Conservation (phyloP, 2,797 vertebrate genomes). For the Psittacula derbiana region DNA sequence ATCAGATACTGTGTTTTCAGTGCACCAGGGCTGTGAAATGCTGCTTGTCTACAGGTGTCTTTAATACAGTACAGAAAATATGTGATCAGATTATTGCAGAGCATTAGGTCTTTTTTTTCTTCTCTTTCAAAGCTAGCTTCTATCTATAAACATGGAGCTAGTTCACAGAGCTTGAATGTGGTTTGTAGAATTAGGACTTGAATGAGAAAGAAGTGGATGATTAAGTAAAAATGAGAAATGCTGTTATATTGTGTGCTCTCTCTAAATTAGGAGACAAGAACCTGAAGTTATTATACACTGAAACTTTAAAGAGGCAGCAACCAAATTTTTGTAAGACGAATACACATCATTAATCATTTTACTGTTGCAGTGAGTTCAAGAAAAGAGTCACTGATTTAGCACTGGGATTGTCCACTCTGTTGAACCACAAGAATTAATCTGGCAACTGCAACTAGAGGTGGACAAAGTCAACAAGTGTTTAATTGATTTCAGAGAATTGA, state of each 20-base stretch:
- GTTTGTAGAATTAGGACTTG: constrained; percentile 16
- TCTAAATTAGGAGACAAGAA: not conserved
- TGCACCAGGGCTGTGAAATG: not conserved
- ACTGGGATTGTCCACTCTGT: not conserved
- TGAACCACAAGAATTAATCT: not conserved
- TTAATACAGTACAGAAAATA: not conserved
- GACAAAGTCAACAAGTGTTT: not conserved
- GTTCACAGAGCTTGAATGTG: not conserved
- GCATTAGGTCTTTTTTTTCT: not conserved
- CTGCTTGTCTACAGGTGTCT: not conserved
- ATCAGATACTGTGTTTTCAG: not conserved
- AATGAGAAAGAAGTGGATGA: not conserved
- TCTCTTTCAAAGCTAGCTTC: not conserved
- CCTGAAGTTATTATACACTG: not conserved
- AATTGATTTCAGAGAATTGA: constrained; percentile 6
- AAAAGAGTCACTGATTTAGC: not conserved
- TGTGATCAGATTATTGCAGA: not conserved
- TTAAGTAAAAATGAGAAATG: not conserved
- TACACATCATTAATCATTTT: not conserved
- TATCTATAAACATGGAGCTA: not conserved
- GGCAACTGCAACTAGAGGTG: not conserved
- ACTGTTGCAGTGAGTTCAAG: not conserved
- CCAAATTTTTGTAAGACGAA: not conserved
- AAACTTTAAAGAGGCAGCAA: not conserved
- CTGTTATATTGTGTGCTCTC: not conserved